Evolutionary conservation across 2,113 vertebrate species (phyloP).

Genomic region (Macrotus californicus): DNA sequence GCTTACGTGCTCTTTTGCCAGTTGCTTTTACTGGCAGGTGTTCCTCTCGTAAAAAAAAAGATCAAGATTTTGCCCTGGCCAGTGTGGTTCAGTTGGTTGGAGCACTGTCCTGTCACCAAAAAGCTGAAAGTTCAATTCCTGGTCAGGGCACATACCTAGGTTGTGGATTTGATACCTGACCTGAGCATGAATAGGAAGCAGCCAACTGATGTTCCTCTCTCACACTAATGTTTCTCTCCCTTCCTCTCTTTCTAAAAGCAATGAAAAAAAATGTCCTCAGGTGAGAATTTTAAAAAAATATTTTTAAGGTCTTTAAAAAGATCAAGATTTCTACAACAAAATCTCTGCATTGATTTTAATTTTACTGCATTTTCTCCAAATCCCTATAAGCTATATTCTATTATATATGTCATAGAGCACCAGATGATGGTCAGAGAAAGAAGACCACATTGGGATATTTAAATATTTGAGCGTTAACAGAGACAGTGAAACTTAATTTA

Average conservation of each 20-base stretch:
- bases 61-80: conserved; percentile 21
- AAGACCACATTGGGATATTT: not conserved
- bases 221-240: too few relatives aligned
- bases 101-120: too few relatives aligned
- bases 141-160: too few relatives aligned
- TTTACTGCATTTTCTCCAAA: conserved; percentile 19
- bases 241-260: too few relatives aligned
- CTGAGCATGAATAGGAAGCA: too few relatives aligned
- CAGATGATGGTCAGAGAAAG: not conserved
- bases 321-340: conserved; percentile 20
- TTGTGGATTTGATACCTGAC: too few relatives aligned
- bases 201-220: too few relatives aligned
- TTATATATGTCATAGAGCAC: not conserved
- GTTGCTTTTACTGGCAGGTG: conserved; percentile 65
- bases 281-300: too few relatives aligned
- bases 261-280: too few relatives aligned
- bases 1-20: conserved; percentile 64
- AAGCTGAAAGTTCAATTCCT: too few relatives aligned
- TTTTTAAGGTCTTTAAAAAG: not conserved
- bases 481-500: conserved; percentile 23
- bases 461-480: not conserved
- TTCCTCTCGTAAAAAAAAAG: conserved; percentile 30
- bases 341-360: conserved; percentile 11
- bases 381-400: not conserved
- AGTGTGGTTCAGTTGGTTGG: too few relatives aligned